Percentiles rank a stretch among this genome's conserved stretches.
Conservation (phyloP, 2,113 vertebrate genomes). For the Chascanopsetta lugubris region DNA sequence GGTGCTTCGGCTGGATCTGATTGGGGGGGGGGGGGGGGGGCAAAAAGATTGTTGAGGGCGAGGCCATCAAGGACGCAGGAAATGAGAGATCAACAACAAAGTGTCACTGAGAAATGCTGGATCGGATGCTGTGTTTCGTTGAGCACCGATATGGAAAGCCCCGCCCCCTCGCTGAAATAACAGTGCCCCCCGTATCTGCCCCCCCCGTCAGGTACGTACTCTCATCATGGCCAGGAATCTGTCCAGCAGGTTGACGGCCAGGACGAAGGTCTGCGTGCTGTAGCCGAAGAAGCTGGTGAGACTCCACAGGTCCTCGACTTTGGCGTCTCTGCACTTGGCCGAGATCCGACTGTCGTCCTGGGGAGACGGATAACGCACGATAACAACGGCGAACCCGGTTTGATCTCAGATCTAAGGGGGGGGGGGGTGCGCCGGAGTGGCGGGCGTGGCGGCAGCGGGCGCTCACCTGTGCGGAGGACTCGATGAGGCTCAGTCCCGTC, state of each 20-base stretch:
- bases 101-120: no score
- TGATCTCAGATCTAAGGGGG: no score
- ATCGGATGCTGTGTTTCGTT: no score
- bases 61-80: background rate
- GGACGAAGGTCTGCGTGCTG: conserved; percentile 93
- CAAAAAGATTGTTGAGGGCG: no score
- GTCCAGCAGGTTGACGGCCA: conserved; percentile 96
- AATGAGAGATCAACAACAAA: background rate
- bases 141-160: no score
- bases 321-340: conserved; percentile 88
- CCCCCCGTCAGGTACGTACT: conserved; percentile 73
- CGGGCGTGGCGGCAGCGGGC: no score
- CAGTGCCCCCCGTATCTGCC: background rate
- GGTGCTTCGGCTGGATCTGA: conserved; percentile 94
- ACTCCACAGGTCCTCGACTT: conserved; percentile 96
- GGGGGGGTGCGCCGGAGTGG: no score
- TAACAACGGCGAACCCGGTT: no score
- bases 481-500: conserved; percentile 89
- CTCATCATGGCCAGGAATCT: conserved; percentile 97
- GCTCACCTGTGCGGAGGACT: conserved; percentile 85
- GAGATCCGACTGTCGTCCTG: conserved; percentile 89
- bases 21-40: background rate
- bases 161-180: background rate
- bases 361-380: no score
- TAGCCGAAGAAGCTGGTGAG: conserved; percentile 95